Conservation (phyloP, 2,888 invertebrate genomes). For the Notodonta dromedarius region DNA sequence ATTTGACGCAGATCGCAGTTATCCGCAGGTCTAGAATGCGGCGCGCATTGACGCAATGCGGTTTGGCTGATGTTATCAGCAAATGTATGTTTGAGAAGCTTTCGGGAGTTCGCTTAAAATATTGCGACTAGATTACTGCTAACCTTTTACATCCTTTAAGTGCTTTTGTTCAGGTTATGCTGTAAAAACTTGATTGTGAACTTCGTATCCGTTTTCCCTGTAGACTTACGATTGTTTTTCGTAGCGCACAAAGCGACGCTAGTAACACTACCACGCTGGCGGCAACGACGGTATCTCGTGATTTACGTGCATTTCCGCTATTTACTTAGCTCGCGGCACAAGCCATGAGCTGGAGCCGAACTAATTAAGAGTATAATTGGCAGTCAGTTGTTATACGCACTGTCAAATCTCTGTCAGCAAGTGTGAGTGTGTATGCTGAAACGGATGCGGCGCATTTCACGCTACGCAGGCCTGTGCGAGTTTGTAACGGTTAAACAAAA, state of each 20-base stretch:
- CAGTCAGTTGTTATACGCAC: not conserved
- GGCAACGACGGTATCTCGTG: constrained; percentile 42
- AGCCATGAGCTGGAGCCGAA: constrained; percentile 23
- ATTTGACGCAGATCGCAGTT: not conserved
- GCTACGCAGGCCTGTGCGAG: too few species aligned
- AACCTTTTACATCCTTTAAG: not conserved
- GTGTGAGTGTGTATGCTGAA: too few species aligned
- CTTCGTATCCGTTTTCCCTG: too few species aligned
- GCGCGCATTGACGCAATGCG: constrained; percentile 16
- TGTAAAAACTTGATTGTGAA: too few species aligned
- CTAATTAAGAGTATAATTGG: not conserved
- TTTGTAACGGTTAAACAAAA: too few species aligned
- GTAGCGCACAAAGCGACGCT: not conserved
- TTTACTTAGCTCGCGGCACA: constrained; percentile 38
- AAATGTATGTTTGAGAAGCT: not conserved
- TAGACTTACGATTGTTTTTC: not conserved
- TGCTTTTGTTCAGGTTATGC: too few species aligned
- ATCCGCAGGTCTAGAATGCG: constrained; percentile 10
- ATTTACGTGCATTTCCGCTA: constrained; percentile 45
- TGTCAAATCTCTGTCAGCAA: not conserved
- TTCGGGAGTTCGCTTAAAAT: not conserved
- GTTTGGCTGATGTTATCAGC: constrained; percentile 6
- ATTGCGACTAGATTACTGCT: not conserved
- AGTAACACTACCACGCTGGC: constrained; percentile 6
- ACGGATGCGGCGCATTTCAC: too few species aligned